Percentiles rank a stretch among this genome's conserved stretches.
Evolutionary conservation across 2,888 invertebrate genomes (phyloP).

Genomic region (Cactoblastis cactorum): DNA sequence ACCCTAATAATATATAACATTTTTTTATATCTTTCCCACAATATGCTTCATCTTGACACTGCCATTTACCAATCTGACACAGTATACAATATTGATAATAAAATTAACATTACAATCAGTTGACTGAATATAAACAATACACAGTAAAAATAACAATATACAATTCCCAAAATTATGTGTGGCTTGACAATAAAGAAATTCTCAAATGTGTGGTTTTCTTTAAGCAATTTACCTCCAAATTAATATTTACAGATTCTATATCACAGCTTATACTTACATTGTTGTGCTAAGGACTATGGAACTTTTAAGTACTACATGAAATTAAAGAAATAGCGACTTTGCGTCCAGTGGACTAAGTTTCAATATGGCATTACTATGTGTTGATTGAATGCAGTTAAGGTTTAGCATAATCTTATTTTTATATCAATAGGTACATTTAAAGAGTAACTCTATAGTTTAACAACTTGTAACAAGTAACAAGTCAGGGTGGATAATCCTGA

Average conservation of each 20-base stretch:
- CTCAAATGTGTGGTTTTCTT: slow-evolving; percentile 26
- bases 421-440: too few relatives aligned
- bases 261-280: slow-evolving; percentile 71
- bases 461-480: too few relatives aligned
- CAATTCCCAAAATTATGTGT: slow-evolving; percentile 27
- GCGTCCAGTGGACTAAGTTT: neutral
- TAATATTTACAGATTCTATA: slow-evolving; percentile 72
- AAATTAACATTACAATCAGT: slow-evolving; percentile 2
- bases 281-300: slow-evolving; percentile 38
- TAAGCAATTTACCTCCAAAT: slow-evolving; percentile 30
- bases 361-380: neutral
- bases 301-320: slow-evolving; percentile 13
- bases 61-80: neutral
- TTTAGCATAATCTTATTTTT: too few relatives aligned
- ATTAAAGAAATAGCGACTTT: slow-evolving; percentile 10
- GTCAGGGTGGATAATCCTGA: too few relatives aligned
- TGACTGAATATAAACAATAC: slow-evolving; percentile 28
- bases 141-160: slow-evolving; percentile 23
- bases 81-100: too few relatives aligned
- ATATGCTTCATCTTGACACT: neutral
- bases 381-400: too few relatives aligned
- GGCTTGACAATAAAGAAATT: slow-evolving; percentile 22
- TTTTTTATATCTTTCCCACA: slow-evolving; percentile 9
- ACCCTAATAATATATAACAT: slow-evolving; percentile 39
- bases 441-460: too few relatives aligned